Conservation (phyloP, 2,113 vertebrate genomes). For the Hippocampus comes region DNA sequence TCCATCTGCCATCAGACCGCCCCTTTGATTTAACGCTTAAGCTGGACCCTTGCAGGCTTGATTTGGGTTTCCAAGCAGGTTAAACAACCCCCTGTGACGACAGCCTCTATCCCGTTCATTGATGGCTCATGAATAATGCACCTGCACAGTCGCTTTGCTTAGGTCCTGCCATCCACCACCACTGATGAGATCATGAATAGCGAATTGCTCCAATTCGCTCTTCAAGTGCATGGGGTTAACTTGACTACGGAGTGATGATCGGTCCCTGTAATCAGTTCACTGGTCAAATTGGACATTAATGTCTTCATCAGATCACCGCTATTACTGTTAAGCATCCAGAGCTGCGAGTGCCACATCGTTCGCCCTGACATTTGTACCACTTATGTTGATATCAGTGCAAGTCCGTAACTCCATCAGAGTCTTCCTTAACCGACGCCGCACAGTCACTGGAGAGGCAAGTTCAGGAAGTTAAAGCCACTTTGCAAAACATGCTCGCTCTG, state of each 20-base stretch:
- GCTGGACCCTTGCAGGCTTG: conserved; percentile 59
- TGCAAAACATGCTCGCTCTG: conserved; percentile 65
- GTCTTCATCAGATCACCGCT: conserved; percentile 57
- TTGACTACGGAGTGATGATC: conserved; percentile 58
- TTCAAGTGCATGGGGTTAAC: conserved; percentile 36
- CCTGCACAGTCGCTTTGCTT: conserved; percentile 49
- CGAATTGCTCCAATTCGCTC: conserved; percentile 25
- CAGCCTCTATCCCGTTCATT: conserved; percentile 44
- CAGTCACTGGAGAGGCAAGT: conserved; percentile 83
- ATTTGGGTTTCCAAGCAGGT: conserved; percentile 65
- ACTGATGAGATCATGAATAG: conserved; percentile 59
- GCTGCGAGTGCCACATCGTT: conserved; percentile 31
- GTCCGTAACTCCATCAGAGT: background rate
- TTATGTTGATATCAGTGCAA: conserved; percentile 30
- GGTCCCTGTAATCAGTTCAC: conserved; percentile 43
- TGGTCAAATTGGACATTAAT: conserved; percentile 52
- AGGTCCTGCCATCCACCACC: conserved; percentile 28
- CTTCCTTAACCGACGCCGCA: conserved; percentile 78
- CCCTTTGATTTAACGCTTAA: conserved; percentile 71
- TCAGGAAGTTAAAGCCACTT: conserved; percentile 79
- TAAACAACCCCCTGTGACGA: conserved; percentile 63
- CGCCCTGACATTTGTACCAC: conserved; percentile 18
- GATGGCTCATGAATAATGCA: conserved; percentile 67
- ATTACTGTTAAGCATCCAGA: conserved; percentile 34
- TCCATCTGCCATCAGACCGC: conserved; percentile 75